phyloP scores from a whole-genome alignment of 2,888 invertebrate species.

The Patella caerulea region DNA sequence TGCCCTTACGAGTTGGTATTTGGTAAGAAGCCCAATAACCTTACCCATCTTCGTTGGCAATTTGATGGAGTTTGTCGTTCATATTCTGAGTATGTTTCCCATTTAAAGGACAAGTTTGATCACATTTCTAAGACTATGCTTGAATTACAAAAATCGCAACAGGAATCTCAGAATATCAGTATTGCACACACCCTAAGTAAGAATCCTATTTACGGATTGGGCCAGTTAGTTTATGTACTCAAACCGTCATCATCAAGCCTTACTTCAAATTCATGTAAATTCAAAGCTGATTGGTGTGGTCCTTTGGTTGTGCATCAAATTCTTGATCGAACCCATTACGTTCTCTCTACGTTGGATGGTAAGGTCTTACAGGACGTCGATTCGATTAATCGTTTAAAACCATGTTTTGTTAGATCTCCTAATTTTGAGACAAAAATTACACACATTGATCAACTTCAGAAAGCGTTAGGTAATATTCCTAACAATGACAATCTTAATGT shows the following conservation, averaged over 20 bases:
- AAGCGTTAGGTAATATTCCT: background rate
- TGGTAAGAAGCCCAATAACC: background rate
- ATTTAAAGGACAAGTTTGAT: slow-evolving; percentile 7
- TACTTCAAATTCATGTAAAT: background rate
- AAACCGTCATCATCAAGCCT: background rate
- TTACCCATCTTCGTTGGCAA: background rate
- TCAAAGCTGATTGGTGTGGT: slow-evolving; percentile 6
- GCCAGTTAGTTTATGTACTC: background rate
- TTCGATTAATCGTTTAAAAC: background rate
- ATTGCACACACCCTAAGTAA: background rate
- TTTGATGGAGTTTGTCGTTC: background rate
- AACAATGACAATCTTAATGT: too few species aligned
- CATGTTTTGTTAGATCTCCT: background rate
- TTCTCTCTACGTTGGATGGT: background rate
- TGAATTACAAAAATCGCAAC: background rate
- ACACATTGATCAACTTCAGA: background rate
- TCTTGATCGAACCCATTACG: slow-evolving; percentile 8
- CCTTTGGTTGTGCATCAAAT: slow-evolving; percentile 4
- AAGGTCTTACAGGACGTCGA: background rate
- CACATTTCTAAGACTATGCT: background rate
- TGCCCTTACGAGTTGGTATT: background rate
- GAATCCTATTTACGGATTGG: background rate
- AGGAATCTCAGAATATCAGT: slow-evolving; percentile 6
- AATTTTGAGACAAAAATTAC: background rate
- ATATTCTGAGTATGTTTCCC: background rate